phyloP scores from a whole-genome alignment of 2,113 vertebrate species.

The Perca fluviatilis region DNA sequence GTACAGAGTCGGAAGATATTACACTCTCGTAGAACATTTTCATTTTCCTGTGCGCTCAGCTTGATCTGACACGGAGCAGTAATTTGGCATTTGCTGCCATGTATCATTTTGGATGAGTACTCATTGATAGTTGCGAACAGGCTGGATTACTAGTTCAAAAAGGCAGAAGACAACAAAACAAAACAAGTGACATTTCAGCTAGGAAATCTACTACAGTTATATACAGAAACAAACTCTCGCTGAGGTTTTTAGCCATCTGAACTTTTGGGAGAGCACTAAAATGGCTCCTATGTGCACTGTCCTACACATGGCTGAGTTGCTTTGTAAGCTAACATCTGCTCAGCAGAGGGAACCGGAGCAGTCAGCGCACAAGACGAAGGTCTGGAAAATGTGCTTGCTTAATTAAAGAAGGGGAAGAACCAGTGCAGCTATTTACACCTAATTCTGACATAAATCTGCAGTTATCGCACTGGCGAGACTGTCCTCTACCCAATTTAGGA shows the following conservation, averaged over 20 bases:
- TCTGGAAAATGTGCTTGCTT: conserved; percentile 74
- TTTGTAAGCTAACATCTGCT: conserved; percentile 59
- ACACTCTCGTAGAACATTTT: conserved; percentile 19
- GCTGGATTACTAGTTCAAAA: conserved; percentile 34
- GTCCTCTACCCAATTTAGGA: conserved; percentile 75
- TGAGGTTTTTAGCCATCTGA: conserved; percentile 18
- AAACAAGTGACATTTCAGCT: conserved; percentile 11
- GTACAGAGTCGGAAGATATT: conserved; percentile 32
- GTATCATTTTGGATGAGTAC: conserved; percentile 37
- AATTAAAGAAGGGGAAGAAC: conserved; percentile 82
- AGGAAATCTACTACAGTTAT: neutral
- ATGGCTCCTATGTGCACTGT: conserved; percentile 35
- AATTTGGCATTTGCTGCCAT: conserved; percentile 56
- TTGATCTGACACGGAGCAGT: conserved; percentile 46
- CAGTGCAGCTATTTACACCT: conserved; percentile 75
- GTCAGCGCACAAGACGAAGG: conserved; percentile 57
- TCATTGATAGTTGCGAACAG: conserved; percentile 37
- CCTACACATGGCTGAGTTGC: conserved; percentile 59
- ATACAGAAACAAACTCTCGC: neutral
- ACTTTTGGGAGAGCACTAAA: conserved; percentile 21
- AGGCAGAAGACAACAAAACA: conserved; percentile 13
- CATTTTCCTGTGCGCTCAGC: conserved; percentile 50
- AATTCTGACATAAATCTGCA: conserved; percentile 84
- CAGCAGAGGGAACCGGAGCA: conserved; percentile 56
- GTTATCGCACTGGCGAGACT: conserved; percentile 81